These are phyloP conservation scores for Caenorhabditis doughertyi DNA, from an alignment of 2,888 invertebrate species.

Conservation along the genomic window DNA sequence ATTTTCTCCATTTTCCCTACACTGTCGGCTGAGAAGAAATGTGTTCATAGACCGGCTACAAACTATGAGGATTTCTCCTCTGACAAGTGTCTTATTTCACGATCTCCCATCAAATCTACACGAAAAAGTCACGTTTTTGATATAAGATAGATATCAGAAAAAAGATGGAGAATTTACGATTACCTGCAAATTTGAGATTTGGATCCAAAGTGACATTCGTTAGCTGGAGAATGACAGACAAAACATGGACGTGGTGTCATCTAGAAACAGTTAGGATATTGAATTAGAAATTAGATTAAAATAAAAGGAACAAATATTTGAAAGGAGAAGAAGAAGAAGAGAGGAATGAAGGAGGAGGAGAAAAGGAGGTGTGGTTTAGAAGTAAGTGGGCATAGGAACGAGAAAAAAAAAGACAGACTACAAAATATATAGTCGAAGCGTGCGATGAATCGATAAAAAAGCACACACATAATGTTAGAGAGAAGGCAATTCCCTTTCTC, in stretches of 20 bases:
- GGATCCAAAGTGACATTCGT: slow-evolving; percentile 59
- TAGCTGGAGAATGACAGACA: slow-evolving; percentile 46
- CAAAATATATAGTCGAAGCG: slow-evolving; percentile 41
- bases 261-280: slow-evolving; percentile 1
- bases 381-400: neutral
- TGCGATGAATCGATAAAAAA: slow-evolving; percentile 48
- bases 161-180: neutral
- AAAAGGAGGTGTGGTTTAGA: slow-evolving; percentile 34
- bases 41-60: slow-evolving; percentile 46
- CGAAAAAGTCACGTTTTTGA: slow-evolving; percentile 51
- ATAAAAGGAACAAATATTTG: neutral
- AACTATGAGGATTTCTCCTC: neutral
- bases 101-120: slow-evolving; percentile 25
- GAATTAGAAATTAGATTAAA: neutral
- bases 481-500: slow-evolving; percentile 2
- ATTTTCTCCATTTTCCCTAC: slow-evolving; percentile 1
- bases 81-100: slow-evolving; percentile 35
- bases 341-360: slow-evolving; percentile 8
- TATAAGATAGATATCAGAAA: neutral
- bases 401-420: slow-evolving; percentile 27
- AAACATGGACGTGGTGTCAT: slow-evolving; percentile 47
- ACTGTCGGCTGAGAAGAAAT: neutral
- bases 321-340: neutral
- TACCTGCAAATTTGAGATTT: slow-evolving; percentile 51
- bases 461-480: slow-evolving; percentile 28